Evolutionary conservation across 2,888 invertebrate species (phyloP), one percentile per base, ranked within the genome.

Genomic region (Caenorhabditis becei): DNA sequence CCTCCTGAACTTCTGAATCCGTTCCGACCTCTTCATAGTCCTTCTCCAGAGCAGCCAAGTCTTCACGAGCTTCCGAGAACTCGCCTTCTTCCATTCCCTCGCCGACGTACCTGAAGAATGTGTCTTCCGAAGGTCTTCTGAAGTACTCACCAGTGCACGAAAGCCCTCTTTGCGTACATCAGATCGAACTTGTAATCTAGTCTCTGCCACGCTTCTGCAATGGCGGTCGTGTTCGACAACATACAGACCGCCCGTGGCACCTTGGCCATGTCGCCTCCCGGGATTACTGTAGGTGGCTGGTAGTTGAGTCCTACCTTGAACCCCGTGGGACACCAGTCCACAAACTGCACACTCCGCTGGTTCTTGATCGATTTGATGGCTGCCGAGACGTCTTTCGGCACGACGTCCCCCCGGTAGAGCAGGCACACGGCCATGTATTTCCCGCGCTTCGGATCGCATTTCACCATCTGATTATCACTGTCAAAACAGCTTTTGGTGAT

Each of bases 301-400:
- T 94, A 94, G 87, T 92, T 92, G 83, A 92, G 91, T 51, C 92
- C 91, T 51, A 91, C 91, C 80, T 87, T 88, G 83, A 86, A 87
- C 47, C 86, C 86, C 41, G 86, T 88, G 16, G 88, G 86, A 72
- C 88, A 87, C 95, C 95, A 95, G 83, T 94, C 94, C 1, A 95
- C 95, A 91, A 96, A 96, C 87, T 93, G 93, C 80, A 95, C 94
- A 20, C 93, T 92, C 84, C 94, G 94, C 94, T 96, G 96, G 89
- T 96, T 96, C 93, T 97, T 97, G 93, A 97, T 96, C 91, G 95
- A 95, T 0, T 96, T 96, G 92, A 96, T 96, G 66, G 96, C 96
- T 18, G 96, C 96, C 92, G 96, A 96, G 53, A 96, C 96, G 91
- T 96, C 96, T 93, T 92, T 96, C 83, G 96, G 96, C 8, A 97